Evolutionary conservation across 92 coral and sea anemone genomes (phyloP), one percentile per base, ranked within the genome.

Genomic region (Siderastrea radians): DNA sequence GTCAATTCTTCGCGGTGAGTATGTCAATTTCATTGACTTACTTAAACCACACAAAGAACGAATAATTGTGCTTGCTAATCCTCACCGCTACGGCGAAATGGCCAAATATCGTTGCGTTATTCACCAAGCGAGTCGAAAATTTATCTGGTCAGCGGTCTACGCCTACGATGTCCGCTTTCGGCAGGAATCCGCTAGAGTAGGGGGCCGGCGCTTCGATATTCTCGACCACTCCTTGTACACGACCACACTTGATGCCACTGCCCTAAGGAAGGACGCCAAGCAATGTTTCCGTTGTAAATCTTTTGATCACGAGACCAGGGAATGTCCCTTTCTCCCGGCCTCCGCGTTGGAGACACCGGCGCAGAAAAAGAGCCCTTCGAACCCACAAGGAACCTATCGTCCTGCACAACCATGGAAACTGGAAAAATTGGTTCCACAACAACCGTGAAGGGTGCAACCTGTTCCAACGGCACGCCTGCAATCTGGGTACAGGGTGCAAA

Each of bases 371-470:
- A 65, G 46, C 70, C 46, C 70, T 4, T 1, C 12, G 46, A 17
- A 46, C 70, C n/a, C 45, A 19, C 47, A 65, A 65, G 10, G 46
- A 1, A 1, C 45, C 45, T 49, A 10, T 43, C 66, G 5, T 61
- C 66, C 66, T 61, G 66, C 26, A 61, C 5, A 61, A 7, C 5
- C 26, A 61, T 75, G 80, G 65, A 52, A 52, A n/a, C 16, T 14
- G 3, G 68, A 57, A 19, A 78, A 58, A 44, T n/a, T 78, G 83
- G 83, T 78, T 58, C 83, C 48, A n/a, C 49, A 38, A 60, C 52
- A 48, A 12, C 0, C 1, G 53, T 8, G 75, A 46, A 71, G 83
- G 83, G 0, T 78, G 83, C 54, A 78, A 78, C 70, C 49, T 78
- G 4, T 61, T 78, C 52, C 70, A 59, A 45, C 49, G 83, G 14